Conservation (phyloP, 2,113 vertebrate genomes). For the Podilymbus podiceps region DNA sequence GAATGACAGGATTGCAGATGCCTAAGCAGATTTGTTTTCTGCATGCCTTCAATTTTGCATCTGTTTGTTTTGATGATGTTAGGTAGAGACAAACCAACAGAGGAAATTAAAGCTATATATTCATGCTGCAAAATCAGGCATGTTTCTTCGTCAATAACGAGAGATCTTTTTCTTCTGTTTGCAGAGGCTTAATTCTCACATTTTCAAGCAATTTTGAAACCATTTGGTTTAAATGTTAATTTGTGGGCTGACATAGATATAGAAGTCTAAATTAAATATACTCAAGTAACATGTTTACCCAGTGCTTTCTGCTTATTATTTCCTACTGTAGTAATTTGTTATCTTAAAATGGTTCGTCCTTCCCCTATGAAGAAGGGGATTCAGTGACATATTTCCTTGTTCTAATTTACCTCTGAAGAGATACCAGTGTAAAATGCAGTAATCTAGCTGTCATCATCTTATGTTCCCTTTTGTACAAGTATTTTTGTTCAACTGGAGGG, state of each 20-base stretch:
- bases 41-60: slow-evolving; percentile 55
- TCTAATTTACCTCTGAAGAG: neutral
- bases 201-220: slow-evolving; percentile 30
- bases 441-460: neutral
- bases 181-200: slow-evolving; percentile 26
- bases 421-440: neutral
- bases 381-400: neutral
- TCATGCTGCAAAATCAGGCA: neutral
- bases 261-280: neutral
- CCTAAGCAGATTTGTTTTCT: slow-evolving; percentile 66
- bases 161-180: neutral
- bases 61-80: slow-evolving; percentile 59
- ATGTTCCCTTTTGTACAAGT: neutral
- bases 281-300: neutral
- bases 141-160: neutral
- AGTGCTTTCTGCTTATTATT: neutral
- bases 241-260: neutral
- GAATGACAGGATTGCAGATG: slow-evolving; percentile 32
- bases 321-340: neutral
- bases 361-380: fast-evolving
- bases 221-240: neutral
- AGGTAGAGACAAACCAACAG: slow-evolving; percentile 25
- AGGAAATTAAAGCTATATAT: neutral
- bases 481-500: neutral
- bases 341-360: neutral